Evolutionary conservation across 2,797 vertebrate species (phyloP).

Genomic region (Propithecus perrieri): DNA sequence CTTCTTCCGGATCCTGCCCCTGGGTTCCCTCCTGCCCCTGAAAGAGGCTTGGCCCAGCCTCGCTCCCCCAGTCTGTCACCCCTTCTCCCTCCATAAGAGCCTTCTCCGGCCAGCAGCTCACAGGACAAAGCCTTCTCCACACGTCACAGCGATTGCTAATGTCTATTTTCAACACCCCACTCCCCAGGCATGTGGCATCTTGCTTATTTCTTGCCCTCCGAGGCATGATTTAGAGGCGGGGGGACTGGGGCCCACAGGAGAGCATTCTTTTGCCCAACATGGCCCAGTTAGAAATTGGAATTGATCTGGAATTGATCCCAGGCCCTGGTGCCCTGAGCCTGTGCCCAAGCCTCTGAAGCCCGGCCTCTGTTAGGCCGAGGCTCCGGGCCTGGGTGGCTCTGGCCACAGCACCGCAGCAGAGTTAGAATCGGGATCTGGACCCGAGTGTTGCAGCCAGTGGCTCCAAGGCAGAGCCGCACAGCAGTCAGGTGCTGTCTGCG

Average conservation of each 20-base stretch:
- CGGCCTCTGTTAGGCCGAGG: too few relatives aligned
- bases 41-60: not conserved
- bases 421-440: not conserved
- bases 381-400: not conserved
- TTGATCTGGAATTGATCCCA: not conserved
- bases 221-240: too few relatives aligned
- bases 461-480: accelerated
- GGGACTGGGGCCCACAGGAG: accelerated
- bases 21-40: not conserved
- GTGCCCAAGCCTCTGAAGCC: not conserved
- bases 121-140: not conserved
- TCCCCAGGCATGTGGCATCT: not conserved
- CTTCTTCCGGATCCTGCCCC: not conserved
- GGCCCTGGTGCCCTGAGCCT: not conserved
- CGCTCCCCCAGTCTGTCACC: not conserved
- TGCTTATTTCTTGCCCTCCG: not conserved
- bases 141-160: not conserved
- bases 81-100: too few relatives aligned
- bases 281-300: not conserved
- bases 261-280: not conserved
- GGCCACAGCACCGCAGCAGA: not conserved
- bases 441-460: not conserved
- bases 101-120: not conserved
- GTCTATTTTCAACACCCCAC: not conserved
- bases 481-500: too few relatives aligned